Percentiles rank a stretch among this genome's conserved stretches.
Evolutionary conservation across 2,113 vertebrate species (phyloP).

Genomic region (Chelonoidis abingdonii): DNA sequence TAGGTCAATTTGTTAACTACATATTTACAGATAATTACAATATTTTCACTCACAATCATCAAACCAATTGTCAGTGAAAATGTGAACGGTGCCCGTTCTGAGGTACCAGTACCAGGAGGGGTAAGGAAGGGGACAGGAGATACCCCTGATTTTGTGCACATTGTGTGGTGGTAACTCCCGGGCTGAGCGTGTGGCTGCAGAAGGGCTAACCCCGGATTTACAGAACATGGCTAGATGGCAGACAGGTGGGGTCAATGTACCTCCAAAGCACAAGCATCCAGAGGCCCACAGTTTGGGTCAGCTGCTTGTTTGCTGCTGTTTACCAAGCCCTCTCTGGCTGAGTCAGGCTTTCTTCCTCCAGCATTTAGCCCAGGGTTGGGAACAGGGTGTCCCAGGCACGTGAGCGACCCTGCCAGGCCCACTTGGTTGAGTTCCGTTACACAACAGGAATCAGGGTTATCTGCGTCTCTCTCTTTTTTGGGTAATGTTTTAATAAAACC

Average conservation of each 20-base stretch:
- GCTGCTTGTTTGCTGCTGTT: conserved; percentile 52
- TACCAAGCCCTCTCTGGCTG: conserved; percentile 36
- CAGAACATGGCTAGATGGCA: conserved; percentile 19
- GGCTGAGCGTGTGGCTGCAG: conserved; percentile 60
- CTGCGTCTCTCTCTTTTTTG: conserved; percentile 36
- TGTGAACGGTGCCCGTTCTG: conserved; percentile 78
- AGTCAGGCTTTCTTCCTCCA: conserved; percentile 27
- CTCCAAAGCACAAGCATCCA: conserved; percentile 35
- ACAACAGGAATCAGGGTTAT: not conserved
- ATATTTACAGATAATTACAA: conserved; percentile 85
- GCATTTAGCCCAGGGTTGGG: not conserved
- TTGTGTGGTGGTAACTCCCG: conserved; percentile 19
- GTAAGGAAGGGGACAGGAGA: not conserved
- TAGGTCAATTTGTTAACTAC: conserved; percentile 83
- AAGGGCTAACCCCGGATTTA: fast-evolving
- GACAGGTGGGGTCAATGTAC: not conserved
- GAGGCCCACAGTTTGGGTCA: conserved; percentile 69
- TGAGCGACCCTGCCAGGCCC: not conserved
- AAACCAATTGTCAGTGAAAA: conserved; percentile 75
- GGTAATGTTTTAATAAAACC: conserved; percentile 59
- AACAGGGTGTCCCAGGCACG: not conserved
- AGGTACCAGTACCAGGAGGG: conserved; percentile 80
- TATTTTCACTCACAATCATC: conserved; percentile 78
- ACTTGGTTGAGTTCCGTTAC: not conserved
- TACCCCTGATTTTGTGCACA: conserved; percentile 59